Evolutionary conservation across 2,888 invertebrate species (phyloP).

Genomic region (Heteromyza rotundicornis): DNA sequence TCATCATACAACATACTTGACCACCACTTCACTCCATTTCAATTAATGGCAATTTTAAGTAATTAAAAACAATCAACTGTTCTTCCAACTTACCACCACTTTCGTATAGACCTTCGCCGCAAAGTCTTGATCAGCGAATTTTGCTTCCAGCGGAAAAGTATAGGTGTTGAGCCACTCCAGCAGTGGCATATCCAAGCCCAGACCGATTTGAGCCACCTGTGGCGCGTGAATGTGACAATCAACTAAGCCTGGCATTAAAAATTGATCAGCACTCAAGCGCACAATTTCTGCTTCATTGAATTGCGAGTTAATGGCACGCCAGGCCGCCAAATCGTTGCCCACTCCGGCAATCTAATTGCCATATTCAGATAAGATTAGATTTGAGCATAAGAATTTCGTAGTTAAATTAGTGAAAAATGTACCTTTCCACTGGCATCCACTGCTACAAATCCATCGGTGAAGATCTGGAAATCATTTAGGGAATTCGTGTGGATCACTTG

Average conservation of each 20-base stretch:
- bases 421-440: conserved; percentile 68
- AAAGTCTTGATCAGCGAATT: conserved; percentile 72
- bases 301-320: conserved; percentile 31
- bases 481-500: conserved; percentile 61
- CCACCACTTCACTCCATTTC: too few relatives aligned
- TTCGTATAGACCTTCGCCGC: conserved; percentile 74
- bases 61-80: conserved; percentile 2
- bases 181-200: conserved; percentile 80
- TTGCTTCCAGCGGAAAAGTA: conserved; percentile 83
- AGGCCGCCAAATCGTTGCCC: conserved; percentile 51
- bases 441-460: conserved; percentile 66
- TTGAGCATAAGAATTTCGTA: neutral
- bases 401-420: neutral
- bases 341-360: conserved; percentile 61
- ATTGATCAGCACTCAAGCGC: conserved; percentile 65
- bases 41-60: neutral
- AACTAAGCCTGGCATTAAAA: conserved; percentile 86
- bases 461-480: conserved; percentile 58
- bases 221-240: conserved; percentile 92
- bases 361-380: neutral
- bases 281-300: conserved; percentile 32
- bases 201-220: conserved; percentile 84
- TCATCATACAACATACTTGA: too few relatives aligned
- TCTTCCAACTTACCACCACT: conserved; percentile 76
- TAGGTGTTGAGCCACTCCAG: conserved; percentile 85